Evolutionary conservation across 2,888 invertebrate species (phyloP).

Genomic region (Scelioninae gen. 1): DNA sequence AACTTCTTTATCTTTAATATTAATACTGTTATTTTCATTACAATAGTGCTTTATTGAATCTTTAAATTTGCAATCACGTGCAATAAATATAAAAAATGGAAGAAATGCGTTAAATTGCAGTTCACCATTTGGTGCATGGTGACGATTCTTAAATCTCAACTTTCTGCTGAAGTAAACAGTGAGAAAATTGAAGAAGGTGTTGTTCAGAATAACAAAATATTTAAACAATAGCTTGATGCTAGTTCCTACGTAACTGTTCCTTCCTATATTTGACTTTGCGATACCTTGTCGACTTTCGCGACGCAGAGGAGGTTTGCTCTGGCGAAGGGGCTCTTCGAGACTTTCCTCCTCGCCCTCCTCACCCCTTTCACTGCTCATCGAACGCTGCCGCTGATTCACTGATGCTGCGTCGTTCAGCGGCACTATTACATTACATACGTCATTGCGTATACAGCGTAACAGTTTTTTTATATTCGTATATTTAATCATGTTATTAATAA

Average conservation of each 20-base stretch:
- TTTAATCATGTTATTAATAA: background rate
- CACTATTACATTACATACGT: conserved; percentile 82
- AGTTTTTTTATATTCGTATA: background rate
- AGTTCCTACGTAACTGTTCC: conserved; percentile 68
- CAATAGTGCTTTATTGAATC: too few species aligned
- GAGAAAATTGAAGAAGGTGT: conserved; percentile 25
- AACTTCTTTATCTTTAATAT: too few species aligned
- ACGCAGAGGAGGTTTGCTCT: conserved; percentile 84
- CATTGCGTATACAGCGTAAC: conserved; percentile 29
- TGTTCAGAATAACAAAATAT: conserved; percentile 28
- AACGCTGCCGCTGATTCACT: conserved; percentile 87
- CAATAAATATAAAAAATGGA: too few species aligned
- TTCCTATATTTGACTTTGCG: conserved; percentile 71
- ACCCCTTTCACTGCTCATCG: conserved; percentile 87
- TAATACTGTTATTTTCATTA: too few species aligned
- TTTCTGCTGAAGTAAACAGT: conserved; percentile 30
- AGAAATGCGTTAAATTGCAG: too few species aligned
- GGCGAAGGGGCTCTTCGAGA: conserved; percentile 88
- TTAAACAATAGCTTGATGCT: conserved; percentile 56
- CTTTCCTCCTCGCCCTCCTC: conserved; percentile 86
- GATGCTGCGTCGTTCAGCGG: conserved; percentile 88
- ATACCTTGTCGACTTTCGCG: conserved; percentile 89
- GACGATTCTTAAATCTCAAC: conserved; percentile 3
- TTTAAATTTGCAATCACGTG: too few species aligned
- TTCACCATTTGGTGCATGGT: conserved; percentile 27